Percentiles rank a stretch among this genome's conserved stretches.
phyloP scores from a whole-genome alignment of 2,113 vertebrate genomes.

The Halichoeres trimaculatus region DNA sequence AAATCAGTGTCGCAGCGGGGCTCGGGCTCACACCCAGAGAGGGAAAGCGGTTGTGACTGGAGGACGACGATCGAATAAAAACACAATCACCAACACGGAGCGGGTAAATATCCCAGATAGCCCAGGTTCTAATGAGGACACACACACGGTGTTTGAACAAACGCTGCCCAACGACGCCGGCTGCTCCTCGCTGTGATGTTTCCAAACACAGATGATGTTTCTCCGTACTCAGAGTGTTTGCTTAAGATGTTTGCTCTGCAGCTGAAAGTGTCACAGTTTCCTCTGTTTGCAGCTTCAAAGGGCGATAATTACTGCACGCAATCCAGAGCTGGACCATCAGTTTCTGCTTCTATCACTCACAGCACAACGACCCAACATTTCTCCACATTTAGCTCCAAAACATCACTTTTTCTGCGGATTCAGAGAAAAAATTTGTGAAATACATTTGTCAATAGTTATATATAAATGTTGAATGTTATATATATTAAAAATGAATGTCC shows the following conservation, averaged over 20 bases:
- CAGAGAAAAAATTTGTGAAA: no score
- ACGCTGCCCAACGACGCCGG: neutral
- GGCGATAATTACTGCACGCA: neutral
- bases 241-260: neutral
- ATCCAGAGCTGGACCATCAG: neutral
- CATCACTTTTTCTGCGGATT: no score
- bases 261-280: neutral
- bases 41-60: conserved; percentile 59
- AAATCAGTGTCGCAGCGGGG: conserved; percentile 56
- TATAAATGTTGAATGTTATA: no score
- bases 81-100: conserved; percentile 33
- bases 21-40: conserved; percentile 9
- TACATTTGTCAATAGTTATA: no score
- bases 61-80: conserved; percentile 31
- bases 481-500: no score
- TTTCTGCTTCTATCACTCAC: no score
- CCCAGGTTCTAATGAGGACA: conserved; percentile 9
- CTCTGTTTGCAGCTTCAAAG: neutral
- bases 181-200: neutral
- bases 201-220: neutral
- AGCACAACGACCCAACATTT: no score
- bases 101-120: conserved; percentile 23
- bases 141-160: neutral
- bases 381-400: no score
- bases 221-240: neutral